Percentiles rank a stretch among this genome's conserved stretches.
Evolutionary conservation across 2,888 invertebrate species (phyloP).

Genomic region (Ochropleura leucogaster): DNA sequence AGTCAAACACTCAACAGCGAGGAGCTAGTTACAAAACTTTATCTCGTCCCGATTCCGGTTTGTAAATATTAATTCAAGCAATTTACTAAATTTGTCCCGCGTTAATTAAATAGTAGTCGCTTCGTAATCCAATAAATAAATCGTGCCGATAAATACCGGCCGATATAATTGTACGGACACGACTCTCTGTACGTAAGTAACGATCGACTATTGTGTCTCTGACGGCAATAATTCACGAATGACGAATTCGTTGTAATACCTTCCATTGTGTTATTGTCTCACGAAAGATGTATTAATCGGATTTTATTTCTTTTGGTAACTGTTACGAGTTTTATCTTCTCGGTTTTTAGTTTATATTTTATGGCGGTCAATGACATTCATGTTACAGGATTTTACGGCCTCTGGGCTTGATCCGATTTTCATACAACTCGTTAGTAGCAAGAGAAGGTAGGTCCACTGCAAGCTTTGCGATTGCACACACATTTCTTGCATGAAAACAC

Average conservation of each 20-base stretch:
- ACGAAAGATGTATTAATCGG: slow-evolving; percentile 55
- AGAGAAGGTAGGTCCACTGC: background rate
- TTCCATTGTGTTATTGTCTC: slow-evolving; percentile 57
- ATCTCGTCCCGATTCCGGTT: slow-evolving; percentile 61
- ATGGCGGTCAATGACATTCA: slow-evolving; percentile 7
- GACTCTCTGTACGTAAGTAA: slow-evolving; percentile 63
- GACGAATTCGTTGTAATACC: slow-evolving; percentile 62
- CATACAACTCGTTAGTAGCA: slow-evolving; percentile 1
- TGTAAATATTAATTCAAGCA: slow-evolving; percentile 69
- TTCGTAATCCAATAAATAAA: slow-evolving; percentile 75
- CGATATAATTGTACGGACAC: slow-evolving; percentile 70
- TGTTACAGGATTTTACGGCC: slow-evolving; percentile 3
- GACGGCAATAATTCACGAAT: slow-evolving; percentile 66
- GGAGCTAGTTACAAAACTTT: slow-evolving; percentile 64
- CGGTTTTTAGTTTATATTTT: slow-evolving; percentile 18
- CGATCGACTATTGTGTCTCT: slow-evolving; percentile 62
- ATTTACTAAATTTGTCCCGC: slow-evolving; percentile 73
- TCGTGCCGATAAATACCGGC: slow-evolving; percentile 73
- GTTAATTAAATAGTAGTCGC: slow-evolving; percentile 78
- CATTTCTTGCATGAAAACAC: too few species aligned
- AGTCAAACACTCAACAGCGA: slow-evolving; percentile 53
- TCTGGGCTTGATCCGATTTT: slow-evolving; percentile 10
- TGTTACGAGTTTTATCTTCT: slow-evolving; percentile 42
- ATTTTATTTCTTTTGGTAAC: slow-evolving; percentile 55
- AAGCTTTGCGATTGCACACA: background rate